phyloP scores from a whole-genome alignment of 2,888 invertebrate genomes.

The Diarsia rubi region DNA sequence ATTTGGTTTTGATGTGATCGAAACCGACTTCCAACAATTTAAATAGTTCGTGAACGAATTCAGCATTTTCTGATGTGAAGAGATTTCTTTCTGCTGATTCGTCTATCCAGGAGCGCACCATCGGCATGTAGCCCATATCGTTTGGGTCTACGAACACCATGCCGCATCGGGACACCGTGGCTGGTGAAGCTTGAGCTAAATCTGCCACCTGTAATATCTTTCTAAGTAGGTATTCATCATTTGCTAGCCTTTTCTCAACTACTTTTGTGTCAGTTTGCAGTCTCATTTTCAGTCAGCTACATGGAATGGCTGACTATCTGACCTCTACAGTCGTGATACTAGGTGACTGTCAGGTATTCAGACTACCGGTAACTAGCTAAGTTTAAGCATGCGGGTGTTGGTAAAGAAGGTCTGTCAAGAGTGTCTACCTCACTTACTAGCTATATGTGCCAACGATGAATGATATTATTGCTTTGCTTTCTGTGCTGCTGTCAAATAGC shows the following conservation, averaged over 20 bases:
- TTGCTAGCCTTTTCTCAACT: neutral
- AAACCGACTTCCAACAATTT: constrained; percentile 93
- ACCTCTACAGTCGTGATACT: neutral
- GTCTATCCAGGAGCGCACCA: constrained; percentile 94
- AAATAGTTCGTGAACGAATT: constrained; percentile 93
- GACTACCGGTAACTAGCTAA: neutral
- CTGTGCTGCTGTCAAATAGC: constrained; percentile 3
- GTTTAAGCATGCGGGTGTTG: neutral
- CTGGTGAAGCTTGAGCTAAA: constrained; percentile 97
- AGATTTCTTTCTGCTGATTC: constrained; percentile 87
- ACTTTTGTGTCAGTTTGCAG: neutral
- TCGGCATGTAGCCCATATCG: constrained; percentile 95
- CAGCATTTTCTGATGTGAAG: constrained; percentile 90
- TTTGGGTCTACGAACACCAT: constrained; percentile 98
- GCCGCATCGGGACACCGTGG: constrained; percentile 95
- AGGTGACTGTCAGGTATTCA: neutral
- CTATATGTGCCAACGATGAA: neutral
- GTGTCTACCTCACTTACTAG: neutral
- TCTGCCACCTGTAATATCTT: constrained; percentile 91
- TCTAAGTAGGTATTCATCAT: neutral
- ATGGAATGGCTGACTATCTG: neutral
- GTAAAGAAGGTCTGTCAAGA: neutral
- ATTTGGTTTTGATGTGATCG: constrained; percentile 92
- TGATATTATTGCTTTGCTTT: neutral
- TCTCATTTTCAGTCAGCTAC: neutral